Evolutionary conservation across 1,140 invertebrate species (phyloP).

Genomic region (Drosophila pachea): DNA sequence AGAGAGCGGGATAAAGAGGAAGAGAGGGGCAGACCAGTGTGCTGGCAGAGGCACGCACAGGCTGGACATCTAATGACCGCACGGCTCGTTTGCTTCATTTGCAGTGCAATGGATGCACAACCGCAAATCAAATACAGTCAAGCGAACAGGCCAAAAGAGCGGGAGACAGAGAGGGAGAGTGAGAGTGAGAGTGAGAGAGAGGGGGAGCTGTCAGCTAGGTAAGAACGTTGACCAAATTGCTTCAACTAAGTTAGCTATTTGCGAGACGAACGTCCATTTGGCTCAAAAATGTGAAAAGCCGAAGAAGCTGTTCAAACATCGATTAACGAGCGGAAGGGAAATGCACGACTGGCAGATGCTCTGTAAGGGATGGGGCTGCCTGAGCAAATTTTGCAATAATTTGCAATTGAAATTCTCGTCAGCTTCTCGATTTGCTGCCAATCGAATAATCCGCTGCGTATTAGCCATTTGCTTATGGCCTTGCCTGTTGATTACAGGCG

Average conservation of each 20-base stretch:
- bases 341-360: too few species aligned
- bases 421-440: too few species aligned
- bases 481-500: background rate
- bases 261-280: background rate
- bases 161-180: background rate
- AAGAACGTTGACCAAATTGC: constrained; percentile 15
- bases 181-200: too few species aligned
- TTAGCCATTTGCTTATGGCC: too few species aligned
- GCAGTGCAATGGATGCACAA: constrained; percentile 74
- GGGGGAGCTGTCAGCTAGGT: constrained; percentile 1
- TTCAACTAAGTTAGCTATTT: constrained; percentile 8
- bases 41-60: constrained; percentile 12
- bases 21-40: constrained; percentile 35
- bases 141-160: background rate
- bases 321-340: background rate
- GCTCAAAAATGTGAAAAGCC: constrained; percentile 1
- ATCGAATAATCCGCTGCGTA: too few species aligned
- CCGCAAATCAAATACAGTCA: constrained; percentile 72
- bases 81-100: constrained; percentile 75
- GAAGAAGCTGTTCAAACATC: background rate
- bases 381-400: too few species aligned
- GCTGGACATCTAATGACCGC: constrained; percentile 64
- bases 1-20: background rate
- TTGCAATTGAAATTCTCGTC: too few species aligned
- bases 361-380: background rate